Percentiles rank a stretch among this genome's conserved stretches.
phyloP scores from a whole-genome alignment of 2,888 invertebrate species.

The Myopa testacea region DNA sequence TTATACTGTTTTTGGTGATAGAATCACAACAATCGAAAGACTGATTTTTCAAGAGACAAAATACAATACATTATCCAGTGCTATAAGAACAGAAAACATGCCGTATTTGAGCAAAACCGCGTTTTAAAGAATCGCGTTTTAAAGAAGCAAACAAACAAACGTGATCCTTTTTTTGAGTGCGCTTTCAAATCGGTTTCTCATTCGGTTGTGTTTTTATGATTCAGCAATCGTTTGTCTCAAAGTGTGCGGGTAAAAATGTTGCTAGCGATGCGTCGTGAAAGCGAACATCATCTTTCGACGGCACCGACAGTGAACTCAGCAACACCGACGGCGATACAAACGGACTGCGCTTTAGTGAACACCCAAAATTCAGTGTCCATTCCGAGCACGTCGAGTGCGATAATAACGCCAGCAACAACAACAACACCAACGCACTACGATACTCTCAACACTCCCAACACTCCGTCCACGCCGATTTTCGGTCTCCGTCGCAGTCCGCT shows the following conservation, averaged over 20 bases:
- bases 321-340: constrained; percentile 48
- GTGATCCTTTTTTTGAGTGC: no score
- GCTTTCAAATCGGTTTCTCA: constrained; percentile 43
- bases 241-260: constrained; percentile 65
- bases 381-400: constrained; percentile 28
- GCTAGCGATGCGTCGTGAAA: constrained; percentile 83
- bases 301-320: constrained; percentile 39
- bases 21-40: background rate
- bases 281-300: constrained; percentile 70
- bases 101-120: no score
- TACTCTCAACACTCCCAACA: constrained; percentile 62
- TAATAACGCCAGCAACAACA: constrained; percentile 45
- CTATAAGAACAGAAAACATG: no score
- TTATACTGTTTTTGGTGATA: background rate
- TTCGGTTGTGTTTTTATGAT: constrained; percentile 27
- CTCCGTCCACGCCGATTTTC: constrained; percentile 62
- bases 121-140: no score
- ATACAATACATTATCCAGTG: background rate
- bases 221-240: constrained; percentile 34
- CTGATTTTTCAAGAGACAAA: background rate
- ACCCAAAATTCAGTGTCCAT: constrained; percentile 1
- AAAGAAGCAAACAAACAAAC: no score
- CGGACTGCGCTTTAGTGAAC: constrained; percentile 36
- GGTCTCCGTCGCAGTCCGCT: constrained; percentile 52
- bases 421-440: constrained; percentile 42